Evolutionary conservation across 2,888 invertebrate species (phyloP), one percentile per base, ranked within the genome.

Genomic region (Polydrusus tereticollis): DNA sequence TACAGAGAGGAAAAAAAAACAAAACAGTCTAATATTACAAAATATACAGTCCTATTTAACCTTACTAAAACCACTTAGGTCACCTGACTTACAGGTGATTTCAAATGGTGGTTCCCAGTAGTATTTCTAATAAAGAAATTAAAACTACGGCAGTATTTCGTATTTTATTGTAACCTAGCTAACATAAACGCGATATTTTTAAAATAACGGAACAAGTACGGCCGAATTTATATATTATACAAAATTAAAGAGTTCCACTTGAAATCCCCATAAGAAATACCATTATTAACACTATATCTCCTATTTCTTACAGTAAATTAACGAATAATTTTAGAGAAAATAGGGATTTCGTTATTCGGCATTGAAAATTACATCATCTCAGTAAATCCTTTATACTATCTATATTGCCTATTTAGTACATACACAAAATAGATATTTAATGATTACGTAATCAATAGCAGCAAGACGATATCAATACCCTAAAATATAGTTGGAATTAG

Each of bases 301-400:
- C 57, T n/a, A n/a, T 47, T 77, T 36, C 73, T 82, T 84, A 83
- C 8, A 23, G 2, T 83, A 84, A 84, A 84, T 84, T 83, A 84
- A 84, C 79, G 83, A 83, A 83, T 81, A 81, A 82, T 83, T 83
- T 83, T 83, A 78, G 79, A 79, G 77, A 84, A 84, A 84, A 83
- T 83, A 83, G 82, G 82, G 82, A 82, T 82, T 81, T 80, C 58
- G 59, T 58, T 72, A 8, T 69, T 47, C 14, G 50, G 45, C 67
- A 52, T 66, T 68, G 68, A 38, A 72, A 72, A 63, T 55, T 72
- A 72, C 68, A 64, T 21, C n/a, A 69, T 63, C 38, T 69, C 18
- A 70, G 18, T 64, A 41, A 20, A 18, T 57, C 18, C 20, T 50
- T 14, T 63, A 63, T 33, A 63, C 29, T 36, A 68, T 57, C 18